phyloP scores from a whole-genome alignment of 1,140 invertebrate genomes.

The Macrobrachium nipponense region DNA sequence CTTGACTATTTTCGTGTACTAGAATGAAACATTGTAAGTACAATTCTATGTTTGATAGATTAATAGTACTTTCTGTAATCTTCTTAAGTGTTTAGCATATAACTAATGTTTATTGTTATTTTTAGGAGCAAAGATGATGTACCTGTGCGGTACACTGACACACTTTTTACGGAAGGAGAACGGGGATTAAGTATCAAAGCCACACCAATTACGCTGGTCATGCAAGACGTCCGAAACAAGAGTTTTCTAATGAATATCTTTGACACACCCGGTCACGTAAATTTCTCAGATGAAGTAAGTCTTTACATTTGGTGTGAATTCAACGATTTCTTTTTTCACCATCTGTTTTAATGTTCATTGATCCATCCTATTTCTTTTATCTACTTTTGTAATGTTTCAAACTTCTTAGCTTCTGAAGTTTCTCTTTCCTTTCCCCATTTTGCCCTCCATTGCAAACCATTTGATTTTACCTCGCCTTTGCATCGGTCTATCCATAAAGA shows the following conservation, averaged over 20 bases:
- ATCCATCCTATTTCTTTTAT: not conserved
- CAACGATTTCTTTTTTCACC: not conserved
- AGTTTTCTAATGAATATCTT: constrained; percentile 93
- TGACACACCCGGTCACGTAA: constrained; percentile 94
- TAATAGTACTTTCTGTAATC: too few relatives aligned
- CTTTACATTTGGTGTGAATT: not conserved
- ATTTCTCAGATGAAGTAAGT: constrained; percentile 97
- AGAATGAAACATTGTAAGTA: too few relatives aligned
- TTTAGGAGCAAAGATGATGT: constrained; percentile 77
- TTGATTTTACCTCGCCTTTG: too few relatives aligned
- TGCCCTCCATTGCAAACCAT: too few relatives aligned
- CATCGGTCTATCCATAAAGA: too few relatives aligned
- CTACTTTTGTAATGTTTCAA: not conserved
- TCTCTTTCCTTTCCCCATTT: too few relatives aligned
- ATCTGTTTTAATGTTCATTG: not conserved
- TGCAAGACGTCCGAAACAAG: constrained; percentile 81
- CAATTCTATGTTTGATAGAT: too few relatives aligned
- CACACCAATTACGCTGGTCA: constrained; percentile 91
- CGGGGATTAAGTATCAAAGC: constrained; percentile 97
- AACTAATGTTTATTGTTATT: not conserved
- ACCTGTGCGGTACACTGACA: constrained; percentile 94
- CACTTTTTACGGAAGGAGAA: constrained; percentile 97
- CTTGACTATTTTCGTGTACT: too few relatives aligned
- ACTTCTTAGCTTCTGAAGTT: too few relatives aligned
- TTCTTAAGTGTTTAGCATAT: too few relatives aligned